Conservation (phyloP, 2,797 vertebrate species). For the Bryconaethiops microstoma region DNA sequence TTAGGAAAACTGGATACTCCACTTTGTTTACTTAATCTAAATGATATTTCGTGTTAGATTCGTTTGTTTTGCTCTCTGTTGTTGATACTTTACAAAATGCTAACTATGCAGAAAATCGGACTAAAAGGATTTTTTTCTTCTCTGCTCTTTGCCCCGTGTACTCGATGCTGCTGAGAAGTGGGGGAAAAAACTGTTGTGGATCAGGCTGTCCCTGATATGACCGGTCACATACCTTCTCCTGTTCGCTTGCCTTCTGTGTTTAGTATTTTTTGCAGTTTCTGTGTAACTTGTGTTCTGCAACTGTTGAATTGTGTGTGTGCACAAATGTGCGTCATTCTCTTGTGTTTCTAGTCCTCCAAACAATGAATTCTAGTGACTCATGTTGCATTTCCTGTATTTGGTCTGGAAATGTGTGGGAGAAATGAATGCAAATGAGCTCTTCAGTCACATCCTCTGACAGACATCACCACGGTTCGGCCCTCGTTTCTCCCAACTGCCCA, state of each 20-base stretch:
- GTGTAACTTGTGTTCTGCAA: neutral
- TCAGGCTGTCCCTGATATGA: neutral
- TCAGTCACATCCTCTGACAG: neutral
- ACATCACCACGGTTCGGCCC: neutral
- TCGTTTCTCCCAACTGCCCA: neutral
- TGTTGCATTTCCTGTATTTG: slow-evolving; percentile 26
- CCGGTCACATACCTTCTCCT: neutral
- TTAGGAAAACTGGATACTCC: too few species aligned
- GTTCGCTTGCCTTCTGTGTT: neutral
- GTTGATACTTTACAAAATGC: neutral
- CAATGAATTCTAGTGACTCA: slow-evolving; percentile 33
- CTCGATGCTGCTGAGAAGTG: neutral
- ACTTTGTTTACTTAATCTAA: too few species aligned
- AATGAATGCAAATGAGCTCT: slow-evolving; percentile 30
- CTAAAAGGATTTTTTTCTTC: neutral
- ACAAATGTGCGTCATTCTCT: slow-evolving; percentile 16
- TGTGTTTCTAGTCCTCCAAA: slow-evolving; percentile 16
- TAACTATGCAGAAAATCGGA: neutral
- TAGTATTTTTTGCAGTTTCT: neutral
- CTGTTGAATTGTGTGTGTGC: neutral
- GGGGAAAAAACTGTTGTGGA: neutral
- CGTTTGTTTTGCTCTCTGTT: neutral
- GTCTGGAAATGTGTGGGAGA: slow-evolving; percentile 20
- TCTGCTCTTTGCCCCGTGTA: neutral
- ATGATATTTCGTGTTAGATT: neutral